Evolutionary conservation across 1,140 invertebrate genomes (phyloP), one percentile per base, ranked within the genome.

Genomic region (Ruditapes philippinarum): DNA sequence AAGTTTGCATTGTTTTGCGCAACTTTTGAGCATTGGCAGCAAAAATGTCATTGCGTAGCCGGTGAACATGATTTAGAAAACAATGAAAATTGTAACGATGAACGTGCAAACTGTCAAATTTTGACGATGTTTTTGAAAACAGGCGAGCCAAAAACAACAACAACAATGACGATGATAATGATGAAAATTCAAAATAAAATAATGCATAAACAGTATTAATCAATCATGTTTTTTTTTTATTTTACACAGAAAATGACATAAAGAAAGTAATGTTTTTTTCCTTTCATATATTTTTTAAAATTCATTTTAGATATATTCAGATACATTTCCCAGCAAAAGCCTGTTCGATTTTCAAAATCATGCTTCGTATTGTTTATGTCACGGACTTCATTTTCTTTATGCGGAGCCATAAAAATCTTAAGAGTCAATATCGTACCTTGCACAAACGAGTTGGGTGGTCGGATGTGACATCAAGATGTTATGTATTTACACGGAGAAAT

Each of bases 51-150:
- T 70, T 70, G 2, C 31, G 12, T 11, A 22, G 65, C 65, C 33
- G 28, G 65, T 28, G 65, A 70, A 38, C 28, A 4, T 38, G 38
- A 70, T 70, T 70, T 70, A 4, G 33, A 70, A 70, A 36, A 70
- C 65, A 70, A 70, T 70, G 38, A 33, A 70, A 25, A 19, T 38
- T 19, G 36, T 70, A 14, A 28, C 19, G 19, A 4, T 62, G 25
- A n/a, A 70, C 36, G 65, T 40, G 65, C 65, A 70, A 70, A 70
- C 65, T 70, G 65, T 40, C 57, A 62, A 62, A 62, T 5, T 9
- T 28, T 62, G 57, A n/a, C 57, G 7, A n/a, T 62, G 57, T 62
- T 62, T n/a, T 62, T 28, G 57, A 28, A 62, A 62, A 62, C 22
- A n/a, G 4, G 25, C n/a, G 25, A n/a, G n/a, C 57, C n/a, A 62